A percentile compares a stretch with the other conserved stretches of the same genome.
These are phyloP conservation scores for Orgyia antiqua DNA, from an alignment of 2,888 invertebrate species.

Conservation along the genomic window DNA sequence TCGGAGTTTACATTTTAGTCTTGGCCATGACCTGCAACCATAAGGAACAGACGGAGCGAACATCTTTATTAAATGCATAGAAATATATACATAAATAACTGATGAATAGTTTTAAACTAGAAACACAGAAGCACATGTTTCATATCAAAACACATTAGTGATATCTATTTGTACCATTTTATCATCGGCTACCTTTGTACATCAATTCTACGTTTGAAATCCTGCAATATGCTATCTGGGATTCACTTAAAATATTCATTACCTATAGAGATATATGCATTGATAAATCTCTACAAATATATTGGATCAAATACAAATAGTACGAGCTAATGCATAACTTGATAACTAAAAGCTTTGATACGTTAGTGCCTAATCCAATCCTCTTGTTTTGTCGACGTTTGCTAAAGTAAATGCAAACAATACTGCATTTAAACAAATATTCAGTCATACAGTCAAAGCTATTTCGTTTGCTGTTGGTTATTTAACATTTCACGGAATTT, in stretches of 20 bases:
- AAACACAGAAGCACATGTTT: slow-evolving; percentile 20
- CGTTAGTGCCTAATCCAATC: slow-evolving; percentile 29
- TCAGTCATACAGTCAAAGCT: neutral
- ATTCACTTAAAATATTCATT: slow-evolving; percentile 19
- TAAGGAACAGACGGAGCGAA: too few relatives aligned
- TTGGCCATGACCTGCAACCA: too few relatives aligned
- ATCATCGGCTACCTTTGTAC: slow-evolving; percentile 12
- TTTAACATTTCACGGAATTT: too few relatives aligned
- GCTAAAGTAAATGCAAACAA: slow-evolving; percentile 12
- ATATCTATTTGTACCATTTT: slow-evolving; percentile 12
- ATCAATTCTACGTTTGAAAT: slow-evolving; percentile 11
- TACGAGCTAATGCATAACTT: slow-evolving; percentile 44
- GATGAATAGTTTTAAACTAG: too few relatives aligned
- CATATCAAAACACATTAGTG: slow-evolving; percentile 25
- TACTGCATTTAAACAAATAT: slow-evolving; percentile 21
- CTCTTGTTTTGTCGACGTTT: slow-evolving; percentile 9
- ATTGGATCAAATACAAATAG: slow-evolving; percentile 38
- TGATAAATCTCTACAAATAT: slow-evolving; percentile 45
- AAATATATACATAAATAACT: too few relatives aligned
- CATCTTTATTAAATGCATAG: too few relatives aligned
- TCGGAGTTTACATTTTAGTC: neutral
- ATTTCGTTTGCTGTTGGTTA: neutral
- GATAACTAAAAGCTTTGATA: slow-evolving; percentile 61
- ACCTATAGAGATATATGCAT: slow-evolving; percentile 24
- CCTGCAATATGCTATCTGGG: slow-evolving; percentile 12